Base-by-base conservation (phyloP, 2,113 vertebrate species). In the Cottus gobio region DNA sequence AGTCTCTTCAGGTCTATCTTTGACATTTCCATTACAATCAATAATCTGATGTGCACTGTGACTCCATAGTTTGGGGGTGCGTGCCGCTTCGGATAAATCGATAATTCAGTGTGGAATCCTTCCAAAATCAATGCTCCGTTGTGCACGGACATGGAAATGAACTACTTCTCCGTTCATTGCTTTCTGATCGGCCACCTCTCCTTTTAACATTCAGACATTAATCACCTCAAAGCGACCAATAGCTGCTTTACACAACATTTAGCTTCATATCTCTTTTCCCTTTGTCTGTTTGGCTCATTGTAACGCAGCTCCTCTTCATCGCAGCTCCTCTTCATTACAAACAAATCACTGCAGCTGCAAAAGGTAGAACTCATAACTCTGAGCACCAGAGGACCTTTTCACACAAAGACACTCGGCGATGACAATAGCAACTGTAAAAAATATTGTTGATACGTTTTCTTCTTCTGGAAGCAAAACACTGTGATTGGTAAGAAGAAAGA, bases 341-440 rank as follows among this genome's bases (percentile, higher is more conserved):
- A 87, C 60, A 62, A 74, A 77, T 60, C 50, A 26, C 7, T 16
- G n/a, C 56, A 13, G 72, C 56, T 22, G 26, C 0, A 42, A 22
- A 31, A 64, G 48, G 48, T 79, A 63, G 58, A 65, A 26, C 70
- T 61, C 75, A 78, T 77, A 70, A 20, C 57, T 12, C 56, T 56
- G 48, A 79, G 79, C 50, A 69, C 39, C 28, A 54, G 15, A 79
- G 39, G 71, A 87, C 54, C 54, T 44, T 72, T 75, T 73, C 69
- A 57, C 8, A 34, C 37, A 64, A 70, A 80, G 34, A 70, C 30
- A 81, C 56, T 69, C 44, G 11, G 52, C 26, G 78, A 81, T 44
- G 37, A 81, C 39, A 85, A 69, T 22, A 63, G 15, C 44, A 57
- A 80, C 13, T 46, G 52, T 54, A 15, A 20, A 22, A 1, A n/a